phyloP scores from a whole-genome alignment of 2,797 vertebrate genomes.

The Denticeps clupeoides region DNA sequence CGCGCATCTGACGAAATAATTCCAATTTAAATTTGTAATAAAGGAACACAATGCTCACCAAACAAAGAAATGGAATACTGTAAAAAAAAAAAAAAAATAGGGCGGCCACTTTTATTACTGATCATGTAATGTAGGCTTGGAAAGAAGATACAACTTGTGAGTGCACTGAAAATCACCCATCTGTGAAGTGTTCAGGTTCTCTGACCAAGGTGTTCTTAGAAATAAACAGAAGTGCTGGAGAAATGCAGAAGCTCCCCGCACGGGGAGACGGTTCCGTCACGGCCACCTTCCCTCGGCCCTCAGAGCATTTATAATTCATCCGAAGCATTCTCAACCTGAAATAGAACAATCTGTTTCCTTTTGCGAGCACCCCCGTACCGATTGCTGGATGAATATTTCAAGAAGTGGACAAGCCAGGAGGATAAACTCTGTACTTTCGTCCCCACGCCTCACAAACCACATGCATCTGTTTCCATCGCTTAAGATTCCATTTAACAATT shows the following conservation, averaged over 20 bases:
- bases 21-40: neutral
- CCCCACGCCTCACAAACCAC: neutral
- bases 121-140: no score
- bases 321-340: conserved; percentile 56
- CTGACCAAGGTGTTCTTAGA: conserved; percentile 50
- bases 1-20: no score
- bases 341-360: conserved; percentile 54
- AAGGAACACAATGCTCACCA: neutral
- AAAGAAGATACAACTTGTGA: no score
- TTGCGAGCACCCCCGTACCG: conserved; percentile 47
- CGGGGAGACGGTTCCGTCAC: conserved; percentile 6
- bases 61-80: no score
- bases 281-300: conserved; percentile 18
- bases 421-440: neutral
- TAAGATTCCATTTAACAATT: no score
- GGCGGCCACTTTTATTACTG: neutral
- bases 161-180: no score
- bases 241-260: conserved; percentile 38
- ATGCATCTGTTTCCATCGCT: no score
- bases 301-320: conserved; percentile 55
- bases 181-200: no score
- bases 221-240: conserved; percentile 56
- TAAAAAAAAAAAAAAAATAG: neutral
- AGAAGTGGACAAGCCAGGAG: conserved; percentile 31
- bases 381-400: conserved; percentile 61